These are phyloP conservation scores for Aleadryas rufinucha DNA, from an alignment of 2,113 vertebrate species.

Conservation along the genomic window DNA sequence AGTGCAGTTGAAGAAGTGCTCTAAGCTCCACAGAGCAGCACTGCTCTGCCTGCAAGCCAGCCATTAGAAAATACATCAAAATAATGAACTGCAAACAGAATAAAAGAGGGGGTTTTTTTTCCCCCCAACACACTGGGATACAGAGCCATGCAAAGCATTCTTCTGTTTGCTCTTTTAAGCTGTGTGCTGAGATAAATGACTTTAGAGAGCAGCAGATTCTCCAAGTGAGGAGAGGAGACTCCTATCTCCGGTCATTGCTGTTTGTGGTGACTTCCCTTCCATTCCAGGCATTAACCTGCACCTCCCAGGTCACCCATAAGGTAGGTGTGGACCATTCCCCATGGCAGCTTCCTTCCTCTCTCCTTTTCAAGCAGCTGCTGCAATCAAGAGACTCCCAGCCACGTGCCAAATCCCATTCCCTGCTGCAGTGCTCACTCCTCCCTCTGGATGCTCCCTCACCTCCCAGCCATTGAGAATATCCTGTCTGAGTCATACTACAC, in stretches of 20 bases:
- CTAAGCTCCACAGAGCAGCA: not conserved
- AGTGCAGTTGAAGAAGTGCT: not conserved
- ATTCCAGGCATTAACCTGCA: not conserved
- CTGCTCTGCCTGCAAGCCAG: not conserved
- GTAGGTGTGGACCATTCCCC: not conserved
- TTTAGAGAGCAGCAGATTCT: not conserved
- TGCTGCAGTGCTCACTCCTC: not conserved
- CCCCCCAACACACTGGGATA: not conserved
- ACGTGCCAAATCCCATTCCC: not conserved
- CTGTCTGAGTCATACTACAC: not conserved
- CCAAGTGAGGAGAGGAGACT: not conserved
- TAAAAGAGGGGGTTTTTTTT: not conserved
- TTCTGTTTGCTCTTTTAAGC: not conserved
- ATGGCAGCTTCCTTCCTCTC: not conserved
- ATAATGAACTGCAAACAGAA: not conserved
- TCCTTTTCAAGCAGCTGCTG: not conserved
- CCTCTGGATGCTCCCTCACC: not conserved
- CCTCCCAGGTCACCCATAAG: not conserved
- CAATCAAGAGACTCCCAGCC: not conserved
- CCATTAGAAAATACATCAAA: not conserved
- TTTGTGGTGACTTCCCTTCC: not conserved
- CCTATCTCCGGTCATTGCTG: accelerated
- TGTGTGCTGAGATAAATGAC: not conserved
- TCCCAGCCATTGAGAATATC: not conserved
- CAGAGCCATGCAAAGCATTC: not conserved